These are phyloP conservation scores for Syngnathus typhle DNA, from an alignment of 2,113 vertebrate genomes.

Conservation along the genomic window DNA sequence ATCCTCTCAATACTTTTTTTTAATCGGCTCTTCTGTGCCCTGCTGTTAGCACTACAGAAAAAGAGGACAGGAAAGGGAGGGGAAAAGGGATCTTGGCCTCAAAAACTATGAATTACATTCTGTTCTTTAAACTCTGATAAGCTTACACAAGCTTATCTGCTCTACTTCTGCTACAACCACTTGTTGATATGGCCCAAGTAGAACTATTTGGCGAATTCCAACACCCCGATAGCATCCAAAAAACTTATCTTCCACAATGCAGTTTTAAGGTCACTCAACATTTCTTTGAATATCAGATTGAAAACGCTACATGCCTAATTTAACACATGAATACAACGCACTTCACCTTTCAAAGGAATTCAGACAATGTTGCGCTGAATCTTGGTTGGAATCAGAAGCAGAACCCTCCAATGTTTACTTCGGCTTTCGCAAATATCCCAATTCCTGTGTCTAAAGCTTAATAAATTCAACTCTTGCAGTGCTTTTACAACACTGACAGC, in stretches of 20 bases:
- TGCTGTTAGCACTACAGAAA: slow-evolving; percentile 12
- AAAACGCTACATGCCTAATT: slow-evolving; percentile 3
- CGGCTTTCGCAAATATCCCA: neutral
- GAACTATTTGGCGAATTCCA: neutral
- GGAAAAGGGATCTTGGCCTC: slow-evolving; percentile 6
- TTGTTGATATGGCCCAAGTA: neutral
- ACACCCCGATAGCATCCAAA: neutral
- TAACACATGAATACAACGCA: slow-evolving; percentile 10
- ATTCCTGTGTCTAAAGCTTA: neutral
- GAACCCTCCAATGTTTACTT: slow-evolving; percentile 1
- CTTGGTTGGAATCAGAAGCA: slow-evolving; percentile 16
- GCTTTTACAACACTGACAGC: neutral
- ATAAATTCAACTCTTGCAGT: neutral
- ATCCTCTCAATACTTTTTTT: slow-evolving; percentile 47
- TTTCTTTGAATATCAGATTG: neutral
- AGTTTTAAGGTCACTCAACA: neutral
- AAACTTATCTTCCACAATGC: neutral
- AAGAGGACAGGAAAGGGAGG: neutral
- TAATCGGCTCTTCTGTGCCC: slow-evolving; percentile 45
- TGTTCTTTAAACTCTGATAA: slow-evolving; percentile 44
- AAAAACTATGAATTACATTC: slow-evolving; percentile 43
- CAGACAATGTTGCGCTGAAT: slow-evolving; percentile 7
- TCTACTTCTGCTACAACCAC: neutral
- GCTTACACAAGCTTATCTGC: slow-evolving; percentile 17
- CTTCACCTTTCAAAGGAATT: slow-evolving; percentile 16